Evolutionary conservation across 2,888 invertebrate species (phyloP).

Genomic region (Zygogramma bicolorata): DNA sequence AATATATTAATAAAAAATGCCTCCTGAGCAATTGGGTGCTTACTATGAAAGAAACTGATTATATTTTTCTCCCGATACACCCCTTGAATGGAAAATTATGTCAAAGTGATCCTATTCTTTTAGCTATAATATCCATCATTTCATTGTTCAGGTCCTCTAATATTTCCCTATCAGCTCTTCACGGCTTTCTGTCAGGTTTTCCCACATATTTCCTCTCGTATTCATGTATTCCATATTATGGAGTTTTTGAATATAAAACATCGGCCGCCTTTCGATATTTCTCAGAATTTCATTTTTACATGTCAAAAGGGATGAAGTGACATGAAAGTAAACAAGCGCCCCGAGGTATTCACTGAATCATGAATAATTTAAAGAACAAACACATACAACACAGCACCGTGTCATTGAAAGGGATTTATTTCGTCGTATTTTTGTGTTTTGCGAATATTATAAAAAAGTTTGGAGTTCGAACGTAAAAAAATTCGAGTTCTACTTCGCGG

Average conservation of each 20-base stretch:
- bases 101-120: too few relatives aligned
- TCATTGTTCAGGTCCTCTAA: neutral
- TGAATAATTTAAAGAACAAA: slow-evolving; percentile 34
- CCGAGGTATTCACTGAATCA: slow-evolving; percentile 29
- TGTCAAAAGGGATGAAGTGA: slow-evolving; percentile 32
- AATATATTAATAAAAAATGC: too few relatives aligned
- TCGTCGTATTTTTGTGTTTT: neutral
- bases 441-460: neutral
- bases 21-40: too few relatives aligned
- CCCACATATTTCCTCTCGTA: neutral
- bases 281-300: slow-evolving; percentile 27
- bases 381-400: neutral
- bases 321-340: slow-evolving; percentile 25
- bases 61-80: too few relatives aligned
- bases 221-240: neutral
- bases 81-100: neutral
- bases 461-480: neutral
- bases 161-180: neutral
- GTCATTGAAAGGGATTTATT: neutral
- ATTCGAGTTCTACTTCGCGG: too few relatives aligned
- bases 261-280: slow-evolving; percentile 2
- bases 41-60: too few relatives aligned
- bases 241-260: slow-evolving; percentile 1
- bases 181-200: neutral
- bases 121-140: too few relatives aligned